Conservation (phyloP, 2,888 invertebrate species). For the Pseudococcus longispinus region DNA sequence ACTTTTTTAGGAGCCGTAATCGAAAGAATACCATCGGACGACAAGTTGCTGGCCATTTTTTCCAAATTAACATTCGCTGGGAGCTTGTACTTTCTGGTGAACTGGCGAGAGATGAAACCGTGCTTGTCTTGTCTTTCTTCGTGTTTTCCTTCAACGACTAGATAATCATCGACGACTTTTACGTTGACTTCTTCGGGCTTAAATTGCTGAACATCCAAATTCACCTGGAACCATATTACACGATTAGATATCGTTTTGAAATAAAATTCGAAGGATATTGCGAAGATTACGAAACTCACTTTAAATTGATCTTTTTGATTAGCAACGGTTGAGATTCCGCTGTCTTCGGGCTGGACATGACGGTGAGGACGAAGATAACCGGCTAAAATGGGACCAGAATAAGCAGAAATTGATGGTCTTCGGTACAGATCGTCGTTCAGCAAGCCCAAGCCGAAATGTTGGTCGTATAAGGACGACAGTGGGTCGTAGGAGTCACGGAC, state of each 20-base stretch:
- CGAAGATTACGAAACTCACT: background rate
- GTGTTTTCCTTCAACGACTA: slow-evolving; percentile 64
- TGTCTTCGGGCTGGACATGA: slow-evolving; percentile 25
- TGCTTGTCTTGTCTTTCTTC: slow-evolving; percentile 64
- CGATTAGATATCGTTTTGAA: slow-evolving; percentile 45
- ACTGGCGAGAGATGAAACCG: slow-evolving; percentile 64
- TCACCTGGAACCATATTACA: slow-evolving; percentile 61
- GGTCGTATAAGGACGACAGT: slow-evolving; percentile 59
- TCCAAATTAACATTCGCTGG: slow-evolving; percentile 63
- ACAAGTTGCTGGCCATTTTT: slow-evolving; percentile 62
- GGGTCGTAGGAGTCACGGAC: slow-evolving; percentile 54
- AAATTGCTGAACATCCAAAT: slow-evolving; percentile 64
- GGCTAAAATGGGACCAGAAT: background rate
- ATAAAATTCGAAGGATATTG: no score
- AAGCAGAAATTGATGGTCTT: background rate
- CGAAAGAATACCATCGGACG: slow-evolving; percentile 63
- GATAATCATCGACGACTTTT: slow-evolving; percentile 63
- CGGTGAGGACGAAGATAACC: slow-evolving; percentile 51
- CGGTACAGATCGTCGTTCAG: slow-evolving; percentile 57
- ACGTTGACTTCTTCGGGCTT: slow-evolving; percentile 64
- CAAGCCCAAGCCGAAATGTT: slow-evolving; percentile 60
- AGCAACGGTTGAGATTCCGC: slow-evolving; percentile 38
- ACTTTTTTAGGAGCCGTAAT: slow-evolving; percentile 59
- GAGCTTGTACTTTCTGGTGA: slow-evolving; percentile 63
- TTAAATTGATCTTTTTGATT: slow-evolving; percentile 45